A percentile compares a stretch with the other conserved stretches of the same genome.
Conservation (phyloP, 2,888 invertebrate species). For the Andrena marginata region DNA sequence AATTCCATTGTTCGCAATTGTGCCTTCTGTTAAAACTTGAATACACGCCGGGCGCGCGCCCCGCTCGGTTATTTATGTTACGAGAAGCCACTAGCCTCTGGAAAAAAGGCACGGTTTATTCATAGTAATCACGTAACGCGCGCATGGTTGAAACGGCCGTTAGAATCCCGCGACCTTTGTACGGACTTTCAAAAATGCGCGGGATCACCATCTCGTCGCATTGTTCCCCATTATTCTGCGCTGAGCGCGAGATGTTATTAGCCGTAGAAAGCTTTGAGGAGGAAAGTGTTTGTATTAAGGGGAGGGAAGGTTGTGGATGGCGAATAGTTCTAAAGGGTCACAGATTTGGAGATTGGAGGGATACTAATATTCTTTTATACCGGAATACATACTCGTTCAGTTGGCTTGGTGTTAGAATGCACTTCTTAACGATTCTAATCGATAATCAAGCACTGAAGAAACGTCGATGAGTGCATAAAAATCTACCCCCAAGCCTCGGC, state of each 20-base stretch:
- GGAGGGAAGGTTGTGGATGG: too few relatives aligned
- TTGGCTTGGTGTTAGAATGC: too few relatives aligned
- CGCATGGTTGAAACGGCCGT: background rate
- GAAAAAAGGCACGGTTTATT: conserved; percentile 48
- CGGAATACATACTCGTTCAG: too few relatives aligned
- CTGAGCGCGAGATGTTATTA: background rate
- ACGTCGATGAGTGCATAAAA: conserved; percentile 18
- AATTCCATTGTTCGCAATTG: conserved; percentile 74
- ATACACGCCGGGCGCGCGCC: conserved; percentile 43
- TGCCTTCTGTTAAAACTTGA: conserved; percentile 70
- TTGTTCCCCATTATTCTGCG: background rate
- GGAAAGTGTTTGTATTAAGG: too few relatives aligned
- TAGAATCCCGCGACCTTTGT: background rate
- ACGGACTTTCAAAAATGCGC: background rate
- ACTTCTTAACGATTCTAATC: too few relatives aligned
- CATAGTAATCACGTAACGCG: conserved; percentile 46
- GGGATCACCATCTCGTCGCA: background rate
- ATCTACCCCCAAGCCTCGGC: background rate
- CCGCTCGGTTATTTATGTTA: conserved; percentile 55
- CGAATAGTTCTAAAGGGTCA: too few relatives aligned
- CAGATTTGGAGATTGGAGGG: too few relatives aligned
- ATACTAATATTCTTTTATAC: too few relatives aligned
- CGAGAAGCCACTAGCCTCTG: conserved; percentile 12
- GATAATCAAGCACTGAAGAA: too few relatives aligned
- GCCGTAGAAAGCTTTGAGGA: too few relatives aligned